Conservation (phyloP, 2,113 vertebrate genomes). For the Bucco capensis region DNA sequence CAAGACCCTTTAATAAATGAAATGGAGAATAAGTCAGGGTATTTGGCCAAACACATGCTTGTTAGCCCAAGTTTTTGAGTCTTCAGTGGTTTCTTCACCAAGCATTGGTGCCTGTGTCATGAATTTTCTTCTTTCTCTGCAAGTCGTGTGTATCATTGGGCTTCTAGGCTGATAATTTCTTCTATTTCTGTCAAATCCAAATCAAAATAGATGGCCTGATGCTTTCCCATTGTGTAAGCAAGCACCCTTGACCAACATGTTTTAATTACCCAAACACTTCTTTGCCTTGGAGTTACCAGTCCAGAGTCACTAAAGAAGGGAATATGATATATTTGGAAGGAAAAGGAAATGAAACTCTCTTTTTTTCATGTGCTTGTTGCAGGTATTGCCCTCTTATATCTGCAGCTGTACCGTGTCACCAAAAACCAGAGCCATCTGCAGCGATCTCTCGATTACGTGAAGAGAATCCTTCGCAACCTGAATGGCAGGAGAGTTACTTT, state of each 20-base stretch:
- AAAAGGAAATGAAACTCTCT: not conserved
- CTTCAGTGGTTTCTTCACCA: not conserved
- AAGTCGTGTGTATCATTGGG: not conserved
- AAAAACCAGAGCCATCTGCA: conserved; percentile 83
- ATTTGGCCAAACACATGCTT: not conserved
- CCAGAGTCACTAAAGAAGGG: not conserved
- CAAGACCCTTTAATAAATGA: not conserved
- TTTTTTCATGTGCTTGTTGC: not conserved
- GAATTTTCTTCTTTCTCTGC: not conserved
- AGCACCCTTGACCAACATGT: not conserved
- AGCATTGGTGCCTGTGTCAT: not conserved
- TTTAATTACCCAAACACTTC: not conserved
- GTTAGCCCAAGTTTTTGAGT: not conserved
- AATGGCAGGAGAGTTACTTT: conserved; percentile 91
- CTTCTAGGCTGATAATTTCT: not conserved
- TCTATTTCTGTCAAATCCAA: not conserved
- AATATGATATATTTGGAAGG: not conserved
- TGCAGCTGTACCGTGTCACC: conserved; percentile 84
- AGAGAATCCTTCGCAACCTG: conserved; percentile 88
- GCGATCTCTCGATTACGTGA: conserved; percentile 89
- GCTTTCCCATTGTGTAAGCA: not conserved
- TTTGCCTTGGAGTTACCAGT: not conserved
- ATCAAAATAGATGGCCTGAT: not conserved
- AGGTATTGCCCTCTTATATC: conserved; percentile 93
- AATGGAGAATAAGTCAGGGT: not conserved